Evolutionary conservation across 2,888 invertebrate species (phyloP).

Genomic region (Heteromyza rotundicornis): DNA sequence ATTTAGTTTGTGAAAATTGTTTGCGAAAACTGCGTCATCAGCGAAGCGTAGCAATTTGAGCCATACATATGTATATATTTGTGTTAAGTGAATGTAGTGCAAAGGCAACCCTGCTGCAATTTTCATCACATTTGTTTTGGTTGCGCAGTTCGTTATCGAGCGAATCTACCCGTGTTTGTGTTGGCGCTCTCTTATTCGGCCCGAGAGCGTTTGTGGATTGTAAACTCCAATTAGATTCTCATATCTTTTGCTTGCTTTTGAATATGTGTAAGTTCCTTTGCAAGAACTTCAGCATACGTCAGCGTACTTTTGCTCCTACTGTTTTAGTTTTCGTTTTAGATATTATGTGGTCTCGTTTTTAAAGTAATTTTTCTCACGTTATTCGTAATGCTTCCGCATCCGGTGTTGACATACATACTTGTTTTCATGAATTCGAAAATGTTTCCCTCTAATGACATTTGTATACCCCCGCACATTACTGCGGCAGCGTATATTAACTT

Average conservation of each 20-base stretch:
- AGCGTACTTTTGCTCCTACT: background rate
- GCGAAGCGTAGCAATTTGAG: conserved; percentile 43
- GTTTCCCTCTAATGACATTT: too few relatives aligned
- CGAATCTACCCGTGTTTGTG: conserved; percentile 10
- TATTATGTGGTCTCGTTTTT: background rate
- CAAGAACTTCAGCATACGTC: too few relatives aligned
- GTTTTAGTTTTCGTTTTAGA: background rate
- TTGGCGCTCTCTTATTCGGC: conserved; percentile 8
- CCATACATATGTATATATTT: conserved; percentile 8
- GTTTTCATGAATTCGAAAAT: background rate
- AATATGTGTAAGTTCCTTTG: too few relatives aligned
- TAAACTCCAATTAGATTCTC: conserved; percentile 23
- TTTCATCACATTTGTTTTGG: conserved; percentile 56
- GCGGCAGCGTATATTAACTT: too few relatives aligned
- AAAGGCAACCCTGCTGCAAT: conserved; percentile 29
- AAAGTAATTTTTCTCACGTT: background rate
- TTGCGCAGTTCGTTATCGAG: conserved; percentile 45
- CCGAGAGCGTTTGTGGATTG: conserved; percentile 34
- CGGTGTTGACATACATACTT: background rate
- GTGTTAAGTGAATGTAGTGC: too few relatives aligned
- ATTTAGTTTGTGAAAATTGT: too few relatives aligned
- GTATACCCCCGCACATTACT: too few relatives aligned
- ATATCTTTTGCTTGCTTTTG: background rate
- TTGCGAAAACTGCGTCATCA: too few relatives aligned
- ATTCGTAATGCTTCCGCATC: conserved; percentile 23